Percentiles rank a stretch among this genome's conserved stretches.
phyloP scores from a whole-genome alignment of 2,797 vertebrate genomes.

The Macrochelys suwanniensis region DNA sequence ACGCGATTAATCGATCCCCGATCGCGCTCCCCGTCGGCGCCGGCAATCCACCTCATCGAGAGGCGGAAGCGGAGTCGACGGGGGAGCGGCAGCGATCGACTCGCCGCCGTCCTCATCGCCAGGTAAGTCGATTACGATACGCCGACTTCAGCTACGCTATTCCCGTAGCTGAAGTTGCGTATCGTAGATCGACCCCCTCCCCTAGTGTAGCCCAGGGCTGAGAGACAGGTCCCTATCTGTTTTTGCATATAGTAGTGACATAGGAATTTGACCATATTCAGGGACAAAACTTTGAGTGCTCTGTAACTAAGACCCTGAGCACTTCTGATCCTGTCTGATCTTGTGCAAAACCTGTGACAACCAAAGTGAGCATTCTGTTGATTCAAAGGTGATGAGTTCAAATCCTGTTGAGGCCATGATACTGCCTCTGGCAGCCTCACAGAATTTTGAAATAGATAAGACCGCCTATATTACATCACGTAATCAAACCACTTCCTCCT shows the following conservation, averaged over 20 bases:
- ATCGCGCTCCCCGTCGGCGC: too few species aligned
- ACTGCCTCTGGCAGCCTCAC: neutral
- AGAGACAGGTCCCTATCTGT: neutral
- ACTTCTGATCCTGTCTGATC: conserved; percentile 19
- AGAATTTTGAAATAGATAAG: neutral
- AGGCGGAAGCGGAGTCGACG: too few species aligned
- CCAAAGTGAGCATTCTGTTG: neutral
- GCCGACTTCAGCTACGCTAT: too few species aligned
- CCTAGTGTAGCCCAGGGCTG: too few species aligned
- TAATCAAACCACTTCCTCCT: neutral
- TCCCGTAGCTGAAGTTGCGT: too few species aligned
- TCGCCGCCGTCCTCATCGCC: too few species aligned
- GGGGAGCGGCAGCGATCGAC: too few species aligned
- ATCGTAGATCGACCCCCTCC: too few species aligned
- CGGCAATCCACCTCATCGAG: too few species aligned
- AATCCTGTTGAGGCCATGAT: neutral
- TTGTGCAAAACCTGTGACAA: conserved; percentile 8
- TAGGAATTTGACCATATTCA: conserved; percentile 27
- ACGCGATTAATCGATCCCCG: too few species aligned
- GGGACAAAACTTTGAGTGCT: neutral
- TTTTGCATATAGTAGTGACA: conserved; percentile 50
- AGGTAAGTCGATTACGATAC: too few species aligned
- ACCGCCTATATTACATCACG: neutral
- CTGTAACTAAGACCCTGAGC: conserved; percentile 16
- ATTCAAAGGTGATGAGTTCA: neutral